Evolutionary conservation across 2,888 invertebrate genomes (phyloP).

Genomic region (Acanthoscelides obtectus): DNA sequence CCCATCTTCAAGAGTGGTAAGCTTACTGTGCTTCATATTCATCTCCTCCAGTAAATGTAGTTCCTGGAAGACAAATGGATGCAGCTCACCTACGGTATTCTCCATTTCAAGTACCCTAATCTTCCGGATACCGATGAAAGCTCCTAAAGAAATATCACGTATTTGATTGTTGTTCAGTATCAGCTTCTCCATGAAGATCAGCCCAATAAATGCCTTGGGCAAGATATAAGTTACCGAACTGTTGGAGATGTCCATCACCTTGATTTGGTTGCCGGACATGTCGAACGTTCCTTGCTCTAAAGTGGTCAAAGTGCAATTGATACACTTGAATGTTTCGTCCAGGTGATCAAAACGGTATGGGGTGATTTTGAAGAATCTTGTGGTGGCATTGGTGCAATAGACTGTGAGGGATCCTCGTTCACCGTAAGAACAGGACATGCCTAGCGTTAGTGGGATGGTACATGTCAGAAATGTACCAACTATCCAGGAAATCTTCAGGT

Average conservation of each 20-base stretch:
- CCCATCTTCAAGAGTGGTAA: conserved; percentile 19
- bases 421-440: conserved; percentile 39
- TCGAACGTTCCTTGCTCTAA: conserved; percentile 40
- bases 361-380: conserved; percentile 36
- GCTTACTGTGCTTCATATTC: conserved; percentile 30
- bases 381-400: conserved; percentile 38
- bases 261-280: conserved; percentile 40
- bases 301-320: conserved; percentile 34
- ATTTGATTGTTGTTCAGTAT: conserved; percentile 36
- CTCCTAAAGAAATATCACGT: conserved; percentile 30
- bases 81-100: conserved; percentile 20
- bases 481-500: neutral
- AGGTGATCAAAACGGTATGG: conserved; percentile 42
- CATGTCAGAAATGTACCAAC: neutral
- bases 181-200: conserved; percentile 36
- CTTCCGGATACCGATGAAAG: conserved; percentile 38
- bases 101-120: conserved; percentile 32
- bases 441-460: neutral
- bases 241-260: conserved; percentile 31
- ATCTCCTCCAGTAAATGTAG: conserved; percentile 30
- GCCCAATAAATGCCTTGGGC: conserved; percentile 34
- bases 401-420: conserved; percentile 42
- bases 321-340: conserved; percentile 41
- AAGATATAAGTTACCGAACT: conserved; percentile 31
- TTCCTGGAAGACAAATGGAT: conserved; percentile 25